Evolutionary conservation across 2,113 vertebrate species (phyloP).

Genomic region (Lagopus muta): DNA sequence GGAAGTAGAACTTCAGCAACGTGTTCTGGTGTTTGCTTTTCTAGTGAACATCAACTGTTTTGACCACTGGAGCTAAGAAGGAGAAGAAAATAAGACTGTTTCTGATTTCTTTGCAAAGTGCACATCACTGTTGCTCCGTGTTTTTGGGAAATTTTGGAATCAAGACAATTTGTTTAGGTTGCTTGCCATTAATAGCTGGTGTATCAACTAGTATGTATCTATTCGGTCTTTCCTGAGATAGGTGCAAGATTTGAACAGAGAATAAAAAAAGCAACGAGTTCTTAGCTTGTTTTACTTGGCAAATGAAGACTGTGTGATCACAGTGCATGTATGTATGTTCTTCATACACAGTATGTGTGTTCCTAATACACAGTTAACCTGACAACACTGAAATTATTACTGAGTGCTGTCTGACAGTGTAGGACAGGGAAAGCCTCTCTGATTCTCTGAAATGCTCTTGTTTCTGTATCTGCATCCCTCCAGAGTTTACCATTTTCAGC

Average conservation of each 20-base stretch:
- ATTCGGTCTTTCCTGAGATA: neutral
- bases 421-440: neutral
- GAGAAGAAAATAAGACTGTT: neutral
- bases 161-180: neutral
- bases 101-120: neutral
- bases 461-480: neutral
- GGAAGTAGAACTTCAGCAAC: neutral
- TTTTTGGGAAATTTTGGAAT: neutral
- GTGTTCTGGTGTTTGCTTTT: neutral
- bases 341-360: neutral
- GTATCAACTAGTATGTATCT: neutral
- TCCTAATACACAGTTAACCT: neutral
- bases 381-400: neutral
- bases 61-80: neutral
- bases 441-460: neutral
- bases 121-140: neutral
- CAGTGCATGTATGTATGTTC: neutral
- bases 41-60: neutral
- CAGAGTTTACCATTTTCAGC: neutral
- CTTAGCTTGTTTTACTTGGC: slow-evolving; percentile 1
- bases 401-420: neutral
- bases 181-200: neutral
- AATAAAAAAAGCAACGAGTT: neutral
- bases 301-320: neutral
- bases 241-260: neutral